Evolutionary conservation across 2,888 invertebrate genomes (phyloP).

Genomic region (Acanthacorydalis orientalis): DNA sequence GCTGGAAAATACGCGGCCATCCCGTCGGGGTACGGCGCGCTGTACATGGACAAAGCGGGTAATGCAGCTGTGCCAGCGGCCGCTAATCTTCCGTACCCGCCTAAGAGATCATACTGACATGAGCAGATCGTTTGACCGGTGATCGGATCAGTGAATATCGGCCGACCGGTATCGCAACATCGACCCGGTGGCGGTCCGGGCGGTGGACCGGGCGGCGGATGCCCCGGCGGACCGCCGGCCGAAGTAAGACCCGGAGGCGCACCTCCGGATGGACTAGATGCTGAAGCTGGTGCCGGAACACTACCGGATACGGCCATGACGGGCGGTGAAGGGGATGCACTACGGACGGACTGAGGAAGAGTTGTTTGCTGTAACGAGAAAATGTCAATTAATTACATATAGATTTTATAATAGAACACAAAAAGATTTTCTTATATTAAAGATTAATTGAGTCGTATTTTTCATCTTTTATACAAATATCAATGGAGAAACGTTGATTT

Average conservation of each 20-base stretch:
- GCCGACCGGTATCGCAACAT: constrained; percentile 85
- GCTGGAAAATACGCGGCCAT: constrained; percentile 79
- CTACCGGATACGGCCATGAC: constrained; percentile 16
- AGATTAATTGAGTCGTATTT: too few relatives aligned
- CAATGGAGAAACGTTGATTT: too few relatives aligned
- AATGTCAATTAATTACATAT: background rate
- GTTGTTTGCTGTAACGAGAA: background rate
- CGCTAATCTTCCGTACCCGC: constrained; percentile 65
- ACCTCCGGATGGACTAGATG: constrained; percentile 24
- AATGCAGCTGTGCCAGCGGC: constrained; percentile 44
- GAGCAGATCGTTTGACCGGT: constrained; percentile 81
- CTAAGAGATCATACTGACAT: constrained; percentile 77
- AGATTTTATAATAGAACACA: background rate
- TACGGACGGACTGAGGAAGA: constrained; percentile 16
- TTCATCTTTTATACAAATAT: too few relatives aligned
- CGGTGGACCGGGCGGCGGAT: constrained; percentile 32
- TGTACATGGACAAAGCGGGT: constrained; percentile 64
- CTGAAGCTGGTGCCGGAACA: constrained; percentile 21
- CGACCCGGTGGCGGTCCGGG: constrained; percentile 39
- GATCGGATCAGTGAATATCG: constrained; percentile 77
- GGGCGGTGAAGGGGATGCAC: constrained; percentile 42
- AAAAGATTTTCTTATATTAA: background rate
- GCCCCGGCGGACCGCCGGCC: constrained; percentile 32
- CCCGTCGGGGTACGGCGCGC: constrained; percentile 62
- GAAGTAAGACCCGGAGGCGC: constrained; percentile 32